These are phyloP conservation scores for Chrosomus eos DNA, from an alignment of 2,797 vertebrate genomes.

Conservation along the genomic window DNA sequence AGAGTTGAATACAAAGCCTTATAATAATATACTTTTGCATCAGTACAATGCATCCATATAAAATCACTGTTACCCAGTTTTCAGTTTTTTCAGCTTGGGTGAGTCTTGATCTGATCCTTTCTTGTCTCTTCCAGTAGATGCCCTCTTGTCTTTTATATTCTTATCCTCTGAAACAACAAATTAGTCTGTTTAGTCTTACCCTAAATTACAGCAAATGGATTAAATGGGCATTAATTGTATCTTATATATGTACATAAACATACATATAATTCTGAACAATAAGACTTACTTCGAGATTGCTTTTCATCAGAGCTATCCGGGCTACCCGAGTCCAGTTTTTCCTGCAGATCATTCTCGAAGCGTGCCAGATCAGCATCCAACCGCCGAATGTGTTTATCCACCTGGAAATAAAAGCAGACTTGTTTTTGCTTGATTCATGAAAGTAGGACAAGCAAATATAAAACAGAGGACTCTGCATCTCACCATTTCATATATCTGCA, in stretches of 20 bases:
- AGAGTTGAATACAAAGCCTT: neutral
- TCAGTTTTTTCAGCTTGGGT: slow-evolving; percentile 47
- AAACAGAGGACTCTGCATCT: slow-evolving; percentile 57
- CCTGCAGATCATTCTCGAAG: slow-evolving; percentile 96
- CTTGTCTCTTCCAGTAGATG: slow-evolving; percentile 38
- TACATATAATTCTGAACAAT: neutral
- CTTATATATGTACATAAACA: neutral
- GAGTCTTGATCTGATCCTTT: slow-evolving; percentile 48
- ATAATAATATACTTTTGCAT: neutral
- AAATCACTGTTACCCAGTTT: slow-evolving; percentile 35
- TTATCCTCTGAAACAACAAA: slow-evolving; percentile 49
- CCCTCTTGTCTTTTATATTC: slow-evolving; percentile 46
- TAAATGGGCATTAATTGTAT: neutral
- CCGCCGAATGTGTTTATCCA: slow-evolving; percentile 97
- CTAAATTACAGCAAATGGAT: neutral
- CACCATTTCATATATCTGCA: slow-evolving; percentile 99
- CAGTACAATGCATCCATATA: neutral
- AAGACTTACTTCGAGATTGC: slow-evolving; percentile 47
- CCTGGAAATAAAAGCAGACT: slow-evolving; percentile 71
- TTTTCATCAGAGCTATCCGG: slow-evolving; percentile 52
- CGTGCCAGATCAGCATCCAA: slow-evolving; percentile 96
- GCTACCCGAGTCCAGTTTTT: slow-evolving; percentile 77
- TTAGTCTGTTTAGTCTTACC: neutral
- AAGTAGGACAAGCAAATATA: neutral
- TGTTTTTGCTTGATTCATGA: neutral